Percentiles rank a stretch among this genome's conserved stretches.
These are phyloP conservation scores for Kryphioiulus occultus DNA, from an alignment of 2,888 invertebrate species.

Conservation along the genomic window DNA sequence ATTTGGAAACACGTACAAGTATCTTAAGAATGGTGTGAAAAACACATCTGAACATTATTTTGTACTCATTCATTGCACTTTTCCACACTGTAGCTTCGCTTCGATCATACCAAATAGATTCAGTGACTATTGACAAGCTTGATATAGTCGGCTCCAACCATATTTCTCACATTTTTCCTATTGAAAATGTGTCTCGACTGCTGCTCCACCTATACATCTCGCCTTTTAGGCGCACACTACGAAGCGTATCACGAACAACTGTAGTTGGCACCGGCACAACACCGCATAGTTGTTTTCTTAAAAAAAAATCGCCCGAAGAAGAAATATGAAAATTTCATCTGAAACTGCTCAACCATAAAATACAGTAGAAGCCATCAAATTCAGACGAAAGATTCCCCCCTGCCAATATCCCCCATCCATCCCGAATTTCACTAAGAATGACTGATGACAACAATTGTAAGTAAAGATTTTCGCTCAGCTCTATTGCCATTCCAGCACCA, in stretches of 20 bases:
- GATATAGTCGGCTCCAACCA: background rate
- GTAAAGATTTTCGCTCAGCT: conserved; percentile 28
- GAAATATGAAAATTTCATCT: conserved; percentile 30
- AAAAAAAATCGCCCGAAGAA: background rate
- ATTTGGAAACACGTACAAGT: too few relatives aligned
- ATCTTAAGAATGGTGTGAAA: too few relatives aligned
- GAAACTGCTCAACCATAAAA: conserved; percentile 12
- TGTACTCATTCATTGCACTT: too few relatives aligned
- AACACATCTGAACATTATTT: too few relatives aligned
- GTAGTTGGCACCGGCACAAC: background rate
- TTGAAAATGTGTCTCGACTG: background rate
- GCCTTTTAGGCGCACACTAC: background rate
- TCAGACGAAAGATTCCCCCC: conserved; percentile 14
- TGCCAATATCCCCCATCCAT: conserved; percentile 7
- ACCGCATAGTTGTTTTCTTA: background rate
- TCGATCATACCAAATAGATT: too few relatives aligned
- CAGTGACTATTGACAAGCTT: background rate
- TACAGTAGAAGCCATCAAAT: conserved; percentile 31
- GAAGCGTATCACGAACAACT: background rate
- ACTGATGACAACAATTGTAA: conserved; percentile 35
- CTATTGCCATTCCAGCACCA: conserved; percentile 24
- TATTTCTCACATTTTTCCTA: background rate
- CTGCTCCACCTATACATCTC: background rate
- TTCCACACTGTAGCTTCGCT: too few relatives aligned
- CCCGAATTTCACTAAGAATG: conserved; percentile 30